Evolutionary conservation across 2,888 invertebrate genomes (phyloP).

Genomic region (Teleiodes luculella): DNA sequence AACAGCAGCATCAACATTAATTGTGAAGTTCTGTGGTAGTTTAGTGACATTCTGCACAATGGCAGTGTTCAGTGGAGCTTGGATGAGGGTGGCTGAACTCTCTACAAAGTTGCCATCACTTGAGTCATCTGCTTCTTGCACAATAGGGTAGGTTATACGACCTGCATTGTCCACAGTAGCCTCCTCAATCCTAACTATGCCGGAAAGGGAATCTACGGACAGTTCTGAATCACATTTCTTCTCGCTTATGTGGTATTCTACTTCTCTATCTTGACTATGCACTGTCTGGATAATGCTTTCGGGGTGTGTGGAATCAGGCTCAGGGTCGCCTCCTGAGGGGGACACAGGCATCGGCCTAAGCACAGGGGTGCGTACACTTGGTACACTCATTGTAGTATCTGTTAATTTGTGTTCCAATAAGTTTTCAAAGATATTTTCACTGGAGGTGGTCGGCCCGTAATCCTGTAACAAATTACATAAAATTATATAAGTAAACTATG

Average conservation of each 20-base stretch:
- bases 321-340: slow-evolving; percentile 58
- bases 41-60: slow-evolving; percentile 72
- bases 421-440: slow-evolving; percentile 69
- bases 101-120: slow-evolving; percentile 59
- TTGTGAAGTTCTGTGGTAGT: slow-evolving; percentile 70
- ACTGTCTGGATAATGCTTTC: slow-evolving; percentile 67
- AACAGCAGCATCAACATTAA: slow-evolving; percentile 67
- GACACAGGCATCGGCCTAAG: slow-evolving; percentile 64
- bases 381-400: slow-evolving; percentile 63
- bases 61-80: slow-evolving; percentile 63
- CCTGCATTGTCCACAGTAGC: slow-evolving; percentile 58
- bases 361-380: slow-evolving; percentile 68
- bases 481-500: no score
- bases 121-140: slow-evolving; percentile 65
- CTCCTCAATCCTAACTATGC: slow-evolving; percentile 68
- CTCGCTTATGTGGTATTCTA: slow-evolving; percentile 65
- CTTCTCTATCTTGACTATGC: slow-evolving; percentile 60
- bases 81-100: slow-evolving; percentile 62
- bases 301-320: slow-evolving; percentile 71
- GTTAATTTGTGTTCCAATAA: slow-evolving; percentile 72
- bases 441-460: slow-evolving; percentile 78
- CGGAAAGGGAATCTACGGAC: slow-evolving; percentile 63
- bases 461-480: slow-evolving; percentile 59
- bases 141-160: slow-evolving; percentile 61
- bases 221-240: slow-evolving; percentile 61